A percentile compares a stretch with the other conserved stretches of the same genome.
Evolutionary conservation across 1,140 invertebrate species (phyloP).

Genomic region (Drosophila insularis): DNA sequence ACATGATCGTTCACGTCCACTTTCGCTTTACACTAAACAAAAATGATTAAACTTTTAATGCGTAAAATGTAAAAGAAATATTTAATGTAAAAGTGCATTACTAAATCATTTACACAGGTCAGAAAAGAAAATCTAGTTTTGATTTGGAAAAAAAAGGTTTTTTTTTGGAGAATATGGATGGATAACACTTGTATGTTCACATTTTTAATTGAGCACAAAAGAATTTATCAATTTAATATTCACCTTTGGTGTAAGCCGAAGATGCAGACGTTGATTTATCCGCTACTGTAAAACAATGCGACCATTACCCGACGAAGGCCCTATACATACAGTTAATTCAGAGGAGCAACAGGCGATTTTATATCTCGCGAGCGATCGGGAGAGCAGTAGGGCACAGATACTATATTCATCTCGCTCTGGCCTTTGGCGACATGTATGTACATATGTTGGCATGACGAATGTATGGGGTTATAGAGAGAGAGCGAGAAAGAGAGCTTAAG

Average conservation of each 20-base stretch:
- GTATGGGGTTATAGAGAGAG: not conserved
- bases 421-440: too few relatives aligned
- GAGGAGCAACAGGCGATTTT: not conserved
- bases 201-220: constrained; percentile 6
- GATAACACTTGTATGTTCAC: constrained; percentile 3
- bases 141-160: not conserved
- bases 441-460: too few relatives aligned
- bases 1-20: constrained; percentile 49
- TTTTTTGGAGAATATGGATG: not conserved
- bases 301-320: constrained; percentile 10
- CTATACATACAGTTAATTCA: too few relatives aligned
- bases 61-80: not conserved
- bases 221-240: constrained; percentile 47
- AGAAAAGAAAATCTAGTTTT: not conserved
- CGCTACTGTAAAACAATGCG: constrained; percentile 9
- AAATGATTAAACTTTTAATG: not conserved
- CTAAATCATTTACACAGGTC: not conserved
- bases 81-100: not conserved
- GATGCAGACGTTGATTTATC: not conserved
- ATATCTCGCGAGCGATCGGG: constrained; percentile 6
- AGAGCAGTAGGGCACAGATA: constrained; percentile 14
- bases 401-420: too few relatives aligned
- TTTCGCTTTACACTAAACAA: not conserved
- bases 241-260: constrained; percentile 36
- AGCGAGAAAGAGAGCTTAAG: not conserved